Evolutionary conservation across 2,113 vertebrate genomes (phyloP).

Genomic region (Pungitius pungitius): DNA sequence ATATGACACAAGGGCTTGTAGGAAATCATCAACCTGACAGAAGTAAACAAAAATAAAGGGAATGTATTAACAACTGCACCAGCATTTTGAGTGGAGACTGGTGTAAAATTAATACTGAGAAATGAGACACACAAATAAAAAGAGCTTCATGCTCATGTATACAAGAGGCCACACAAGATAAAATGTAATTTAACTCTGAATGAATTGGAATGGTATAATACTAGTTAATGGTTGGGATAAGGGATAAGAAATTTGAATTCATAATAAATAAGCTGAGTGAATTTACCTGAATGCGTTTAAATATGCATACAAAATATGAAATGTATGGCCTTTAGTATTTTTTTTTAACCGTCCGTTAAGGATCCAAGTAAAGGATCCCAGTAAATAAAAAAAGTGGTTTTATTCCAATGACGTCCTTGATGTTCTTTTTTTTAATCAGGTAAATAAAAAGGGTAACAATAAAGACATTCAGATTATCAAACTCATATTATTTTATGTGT

Average conservation of each 20-base stretch:
- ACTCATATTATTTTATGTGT: too few relatives aligned
- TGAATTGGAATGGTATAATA: not conserved
- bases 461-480: not conserved
- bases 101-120: not conserved
- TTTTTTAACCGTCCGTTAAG: not conserved
- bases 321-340: not conserved
- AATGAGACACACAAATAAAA: not conserved
- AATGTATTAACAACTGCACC: not conserved
- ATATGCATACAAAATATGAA: not conserved
- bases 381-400: not conserved
- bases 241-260: not conserved
- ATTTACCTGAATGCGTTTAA: not conserved
- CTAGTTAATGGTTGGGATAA: not conserved
- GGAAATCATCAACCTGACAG: slow-evolving; percentile 85
- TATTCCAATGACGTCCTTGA: not conserved
- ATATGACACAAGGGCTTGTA: slow-evolving; percentile 82
- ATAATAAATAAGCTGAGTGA: not conserved
- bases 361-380: not conserved
- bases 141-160: not conserved
- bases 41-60: slow-evolving; percentile 20
- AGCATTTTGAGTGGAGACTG: not conserved
- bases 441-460: not conserved
- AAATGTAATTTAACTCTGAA: not conserved
- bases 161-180: not conserved
- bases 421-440: not conserved